Percentiles rank a stretch among this genome's conserved stretches.
phyloP scores from a whole-genome alignment of 2,113 vertebrate species.

The Pollimyrus isidori region DNA sequence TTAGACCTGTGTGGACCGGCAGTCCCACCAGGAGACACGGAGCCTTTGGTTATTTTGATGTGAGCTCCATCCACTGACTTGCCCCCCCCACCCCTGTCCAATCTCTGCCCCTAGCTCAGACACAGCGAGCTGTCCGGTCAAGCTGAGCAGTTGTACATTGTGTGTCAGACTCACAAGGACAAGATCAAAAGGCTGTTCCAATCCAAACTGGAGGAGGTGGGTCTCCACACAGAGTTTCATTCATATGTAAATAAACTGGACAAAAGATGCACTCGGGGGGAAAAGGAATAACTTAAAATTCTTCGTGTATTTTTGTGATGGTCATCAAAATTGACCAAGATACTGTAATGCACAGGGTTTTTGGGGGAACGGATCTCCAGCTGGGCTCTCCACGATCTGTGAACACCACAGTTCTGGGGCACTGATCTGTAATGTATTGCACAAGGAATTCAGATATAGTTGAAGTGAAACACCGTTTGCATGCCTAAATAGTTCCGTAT shows the following conservation, averaged over 20 bases:
- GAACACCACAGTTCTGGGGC: background rate
- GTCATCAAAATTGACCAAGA: background rate
- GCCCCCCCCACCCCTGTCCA: background rate
- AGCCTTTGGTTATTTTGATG: background rate
- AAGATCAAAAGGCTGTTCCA: slow-evolving; percentile 87
- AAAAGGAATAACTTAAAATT: background rate
- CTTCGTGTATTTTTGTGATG: background rate
- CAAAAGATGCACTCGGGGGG: background rate
- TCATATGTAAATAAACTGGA: slow-evolving; percentile 10
- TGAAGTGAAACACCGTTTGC: background rate
- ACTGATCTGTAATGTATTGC: background rate
- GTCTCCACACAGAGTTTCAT: background rate
- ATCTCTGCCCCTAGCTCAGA: slow-evolving; percentile 65
- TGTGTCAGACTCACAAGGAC: slow-evolving; percentile 88
- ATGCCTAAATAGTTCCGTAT: background rate
- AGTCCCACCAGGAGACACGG: background rate
- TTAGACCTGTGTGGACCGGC: background rate
- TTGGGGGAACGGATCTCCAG: background rate
- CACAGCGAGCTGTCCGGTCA: slow-evolving; percentile 79
- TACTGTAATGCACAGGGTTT: background rate
- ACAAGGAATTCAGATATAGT: background rate
- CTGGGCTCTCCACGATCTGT: background rate
- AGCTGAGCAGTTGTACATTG: slow-evolving; percentile 79
- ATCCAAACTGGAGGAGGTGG: slow-evolving; percentile 91
- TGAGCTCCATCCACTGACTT: background rate